Percentiles rank a stretch among this genome's conserved stretches.
These are phyloP conservation scores for Crocodylus rhombifer DNA, from an alignment of 2,797 vertebrate species.

Conservation along the genomic window DNA sequence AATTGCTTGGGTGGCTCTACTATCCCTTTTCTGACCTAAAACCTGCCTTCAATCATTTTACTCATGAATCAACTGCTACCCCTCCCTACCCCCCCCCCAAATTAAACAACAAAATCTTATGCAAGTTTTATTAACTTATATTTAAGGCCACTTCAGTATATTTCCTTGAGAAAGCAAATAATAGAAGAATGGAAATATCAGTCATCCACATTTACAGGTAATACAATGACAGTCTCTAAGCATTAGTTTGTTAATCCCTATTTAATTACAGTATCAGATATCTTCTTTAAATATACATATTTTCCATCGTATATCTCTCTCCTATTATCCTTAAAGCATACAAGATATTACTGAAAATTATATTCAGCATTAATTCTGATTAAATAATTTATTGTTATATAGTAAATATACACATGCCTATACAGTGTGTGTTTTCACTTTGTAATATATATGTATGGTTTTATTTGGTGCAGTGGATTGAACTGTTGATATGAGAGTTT, in stretches of 20 bases:
- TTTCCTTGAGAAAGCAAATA: neutral
- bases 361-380: neutral
- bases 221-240: neutral
- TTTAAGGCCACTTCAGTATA: neutral
- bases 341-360: neutral
- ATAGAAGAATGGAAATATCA: neutral
- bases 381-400: neutral
- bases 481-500: neutral
- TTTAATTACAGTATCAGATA: neutral
- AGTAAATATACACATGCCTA: neutral
- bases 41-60: neutral
- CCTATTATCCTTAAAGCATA: neutral
- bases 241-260: neutral
- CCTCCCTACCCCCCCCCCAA: no score
- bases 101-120: neutral
- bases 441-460: neutral
- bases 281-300: neutral
- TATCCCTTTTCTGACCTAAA: neutral
- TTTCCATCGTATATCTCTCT: neutral
- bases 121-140: neutral
- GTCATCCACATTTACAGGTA: neutral
- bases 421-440: neutral
- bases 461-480: neutral
- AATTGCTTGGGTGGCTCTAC: neutral
- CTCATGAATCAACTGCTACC: neutral